phyloP scores from a whole-genome alignment of 2,113 vertebrate genomes.

The Eulemur rufifrons region DNA sequence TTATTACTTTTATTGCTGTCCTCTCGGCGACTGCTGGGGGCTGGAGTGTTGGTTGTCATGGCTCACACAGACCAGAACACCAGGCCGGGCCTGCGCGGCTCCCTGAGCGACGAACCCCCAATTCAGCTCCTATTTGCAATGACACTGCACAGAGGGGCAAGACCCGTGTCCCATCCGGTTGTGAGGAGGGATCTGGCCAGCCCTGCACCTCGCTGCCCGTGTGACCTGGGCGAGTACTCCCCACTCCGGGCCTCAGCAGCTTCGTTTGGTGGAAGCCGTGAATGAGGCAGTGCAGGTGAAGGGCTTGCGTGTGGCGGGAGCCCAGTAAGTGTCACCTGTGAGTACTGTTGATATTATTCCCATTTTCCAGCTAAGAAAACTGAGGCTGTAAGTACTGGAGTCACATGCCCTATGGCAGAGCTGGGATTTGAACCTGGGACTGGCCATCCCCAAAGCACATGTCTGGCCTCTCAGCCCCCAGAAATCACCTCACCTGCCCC shows the following conservation, averaged over 20 bases:
- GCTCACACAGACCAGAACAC: too few species aligned
- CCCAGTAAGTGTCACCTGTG: background rate
- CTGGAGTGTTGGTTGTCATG: background rate
- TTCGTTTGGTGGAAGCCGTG: fast-evolving
- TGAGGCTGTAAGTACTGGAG: background rate
- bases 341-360: background rate
- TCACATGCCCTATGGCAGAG: background rate
- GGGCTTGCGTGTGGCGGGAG: too few species aligned
- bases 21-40: background rate
- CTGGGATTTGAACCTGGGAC: background rate
- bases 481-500: background rate
- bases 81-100: background rate
- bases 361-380: background rate
- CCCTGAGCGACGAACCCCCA: background rate
- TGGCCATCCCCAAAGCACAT: background rate
- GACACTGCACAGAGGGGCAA: background rate
- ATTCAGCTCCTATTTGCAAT: background rate
- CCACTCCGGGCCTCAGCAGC: background rate
- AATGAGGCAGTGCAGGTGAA: background rate
- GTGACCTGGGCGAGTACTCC: background rate
- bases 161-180: background rate
- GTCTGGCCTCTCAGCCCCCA: fast-evolving
- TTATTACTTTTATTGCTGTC: background rate
- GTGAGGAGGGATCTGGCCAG: background rate
- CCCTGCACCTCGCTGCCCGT: fast-evolving